Percentiles rank a stretch among this genome's conserved stretches.
Conservation (phyloP, 2,113 vertebrate genomes). For the Tylochromis polylepis region DNA sequence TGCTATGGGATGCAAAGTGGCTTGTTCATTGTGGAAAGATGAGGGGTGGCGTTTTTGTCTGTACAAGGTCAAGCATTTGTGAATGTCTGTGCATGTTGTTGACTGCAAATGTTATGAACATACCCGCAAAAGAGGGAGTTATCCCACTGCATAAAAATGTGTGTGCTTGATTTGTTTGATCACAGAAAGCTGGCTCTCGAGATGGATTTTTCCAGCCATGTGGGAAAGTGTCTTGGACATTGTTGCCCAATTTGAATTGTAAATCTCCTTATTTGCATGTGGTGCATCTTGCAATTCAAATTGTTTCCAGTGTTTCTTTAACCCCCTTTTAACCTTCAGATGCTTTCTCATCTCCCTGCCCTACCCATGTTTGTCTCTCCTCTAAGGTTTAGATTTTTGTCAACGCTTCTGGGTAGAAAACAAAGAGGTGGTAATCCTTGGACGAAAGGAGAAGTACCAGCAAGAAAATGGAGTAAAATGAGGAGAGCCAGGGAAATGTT, state of each 20-base stretch:
- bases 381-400: not conserved
- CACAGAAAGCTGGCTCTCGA: not conserved
- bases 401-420: not conserved
- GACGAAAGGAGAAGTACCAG: not conserved
- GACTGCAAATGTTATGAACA: not conserved
- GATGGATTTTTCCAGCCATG: not conserved
- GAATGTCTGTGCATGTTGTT: not conserved
- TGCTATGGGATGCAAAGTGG: not conserved
- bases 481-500: not conserved
- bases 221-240: not conserved
- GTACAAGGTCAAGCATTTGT: conserved; percentile 40
- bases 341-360: not conserved
- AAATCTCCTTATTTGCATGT: conserved; percentile 48
- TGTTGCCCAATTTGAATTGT: conserved; percentile 41
- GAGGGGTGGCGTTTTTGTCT: conserved; percentile 37
- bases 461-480: not conserved
- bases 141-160: not conserved
- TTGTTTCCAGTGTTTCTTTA: not conserved
- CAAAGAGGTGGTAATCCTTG: not conserved
- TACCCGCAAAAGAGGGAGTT: not conserved
- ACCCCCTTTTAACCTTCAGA: not conserved
- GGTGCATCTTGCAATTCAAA: conserved; percentile 21
- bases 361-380: not conserved
- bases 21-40: conserved; percentile 45
- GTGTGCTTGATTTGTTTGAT: conserved; percentile 8